Percentiles rank a stretch among this genome's conserved stretches.
phyloP scores from a whole-genome alignment of 1,140 invertebrate species.

The Ceratoteleas bidentatus region DNA sequence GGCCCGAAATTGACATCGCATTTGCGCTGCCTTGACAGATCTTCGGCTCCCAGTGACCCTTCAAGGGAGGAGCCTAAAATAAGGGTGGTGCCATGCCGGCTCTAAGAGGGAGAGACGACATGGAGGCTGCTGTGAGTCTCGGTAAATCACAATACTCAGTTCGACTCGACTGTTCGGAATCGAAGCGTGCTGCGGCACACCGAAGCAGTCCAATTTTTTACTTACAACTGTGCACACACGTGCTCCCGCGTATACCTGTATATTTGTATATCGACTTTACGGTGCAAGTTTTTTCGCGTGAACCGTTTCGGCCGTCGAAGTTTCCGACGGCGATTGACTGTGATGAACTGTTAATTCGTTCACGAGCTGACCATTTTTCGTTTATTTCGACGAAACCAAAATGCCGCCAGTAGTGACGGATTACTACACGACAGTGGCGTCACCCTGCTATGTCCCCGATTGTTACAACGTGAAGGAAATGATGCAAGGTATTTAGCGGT shows the following conservation, averaged over 20 bases:
- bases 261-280: conserved; percentile 6
- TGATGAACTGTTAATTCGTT: not conserved
- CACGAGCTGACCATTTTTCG: not conserved
- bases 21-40: conserved; percentile 29
- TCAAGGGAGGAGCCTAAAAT: conserved; percentile 79
- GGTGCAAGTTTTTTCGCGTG: not conserved
- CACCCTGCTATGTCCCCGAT: conserved; percentile 17
- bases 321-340: not conserved
- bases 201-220: conserved; percentile 4
- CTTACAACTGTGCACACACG: not conserved
- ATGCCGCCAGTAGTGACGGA: conserved; percentile 47
- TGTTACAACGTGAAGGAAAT: conserved; percentile 7
- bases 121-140: conserved; percentile 61
- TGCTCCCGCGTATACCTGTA: conserved; percentile 5
- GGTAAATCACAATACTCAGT: conserved; percentile 52
- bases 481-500: conserved; percentile 17
- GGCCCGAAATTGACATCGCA: too few relatives aligned
- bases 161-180: conserved; percentile 41
- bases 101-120: conserved; percentile 59
- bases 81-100: conserved; percentile 74
- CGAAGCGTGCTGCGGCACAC: conserved; percentile 6
- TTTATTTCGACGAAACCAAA: conserved; percentile 2
- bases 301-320: not conserved
- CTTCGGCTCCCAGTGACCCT: conserved; percentile 57
- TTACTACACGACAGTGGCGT: conserved; percentile 15